Evolutionary conservation across 1,140 invertebrate species (phyloP).

Genomic region (Tigriopus japonicus): DNA sequence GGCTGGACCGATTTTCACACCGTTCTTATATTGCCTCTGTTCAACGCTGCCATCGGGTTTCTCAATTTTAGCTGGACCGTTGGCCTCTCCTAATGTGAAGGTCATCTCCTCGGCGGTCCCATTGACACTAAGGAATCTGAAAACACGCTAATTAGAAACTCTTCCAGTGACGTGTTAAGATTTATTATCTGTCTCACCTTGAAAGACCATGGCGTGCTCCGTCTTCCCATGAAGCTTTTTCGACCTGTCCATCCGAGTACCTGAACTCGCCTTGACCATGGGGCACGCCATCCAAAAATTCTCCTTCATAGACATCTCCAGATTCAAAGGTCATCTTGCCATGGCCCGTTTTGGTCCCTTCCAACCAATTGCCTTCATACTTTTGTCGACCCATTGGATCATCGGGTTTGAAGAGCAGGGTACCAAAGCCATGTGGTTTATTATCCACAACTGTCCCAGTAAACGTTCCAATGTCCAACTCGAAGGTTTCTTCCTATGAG

Average conservation of each 20-base stretch:
- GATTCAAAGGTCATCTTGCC: neutral
- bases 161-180: too few relatives aligned
- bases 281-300: neutral
- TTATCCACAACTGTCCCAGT: neutral
- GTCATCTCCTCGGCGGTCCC: neutral
- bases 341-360: neutral
- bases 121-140: neutral
- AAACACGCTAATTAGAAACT: too few relatives aligned
- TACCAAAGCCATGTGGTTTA: neutral
- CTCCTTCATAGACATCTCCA: conserved; percentile 2
- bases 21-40: neutral
- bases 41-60: neutral
- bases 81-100: neutral
- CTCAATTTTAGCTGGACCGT: neutral
- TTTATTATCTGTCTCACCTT: neutral
- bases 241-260: neutral
- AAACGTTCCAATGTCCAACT: neutral
- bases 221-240: neutral
- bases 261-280: neutral
- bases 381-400: neutral
- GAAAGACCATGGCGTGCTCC: neutral
- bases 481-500: neutral
- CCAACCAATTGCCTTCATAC: neutral
- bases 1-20: neutral
- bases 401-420: neutral